Conservation (phyloP, 2,888 invertebrate species). For the Sthenelais limicola region DNA sequence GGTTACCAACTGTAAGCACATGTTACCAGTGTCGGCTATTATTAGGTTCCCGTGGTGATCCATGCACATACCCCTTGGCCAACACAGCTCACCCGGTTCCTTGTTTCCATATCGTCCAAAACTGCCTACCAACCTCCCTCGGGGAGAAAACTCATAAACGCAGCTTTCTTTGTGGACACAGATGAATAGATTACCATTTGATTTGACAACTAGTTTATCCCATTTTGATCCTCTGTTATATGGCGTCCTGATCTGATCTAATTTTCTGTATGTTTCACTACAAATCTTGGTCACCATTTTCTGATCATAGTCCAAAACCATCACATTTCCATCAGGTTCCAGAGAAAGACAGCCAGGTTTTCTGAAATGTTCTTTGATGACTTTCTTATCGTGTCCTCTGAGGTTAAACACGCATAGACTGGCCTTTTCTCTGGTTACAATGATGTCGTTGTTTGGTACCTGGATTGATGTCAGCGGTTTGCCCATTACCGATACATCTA, state of each 20-base stretch:
- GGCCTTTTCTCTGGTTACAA: slow-evolving; percentile 45
- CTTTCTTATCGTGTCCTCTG: slow-evolving; percentile 36
- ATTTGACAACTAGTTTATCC: slow-evolving; percentile 45
- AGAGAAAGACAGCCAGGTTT: slow-evolving; percentile 42
- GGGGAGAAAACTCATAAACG: slow-evolving; percentile 45
- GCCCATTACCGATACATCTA: slow-evolving; percentile 38
- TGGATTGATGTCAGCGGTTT: slow-evolving; percentile 32
- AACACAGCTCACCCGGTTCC: slow-evolving; percentile 45
- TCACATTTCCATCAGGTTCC: slow-evolving; percentile 19
- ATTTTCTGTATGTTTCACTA: slow-evolving; percentile 35
- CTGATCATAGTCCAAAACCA: slow-evolving; percentile 43
- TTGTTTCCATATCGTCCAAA: slow-evolving; percentile 45
- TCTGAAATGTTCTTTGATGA: slow-evolving; percentile 42
- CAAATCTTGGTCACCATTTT: slow-evolving; percentile 39
- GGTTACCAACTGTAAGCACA: slow-evolving; percentile 44
- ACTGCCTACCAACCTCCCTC: slow-evolving; percentile 34
- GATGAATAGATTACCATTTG: slow-evolving; percentile 44
- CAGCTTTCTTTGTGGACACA: slow-evolving; percentile 42
- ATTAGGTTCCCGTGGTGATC: slow-evolving; percentile 46
- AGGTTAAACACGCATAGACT: slow-evolving; percentile 44
- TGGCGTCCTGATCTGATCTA: slow-evolving; percentile 18
- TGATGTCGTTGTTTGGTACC: slow-evolving; percentile 33
- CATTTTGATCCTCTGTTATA: slow-evolving; percentile 44
- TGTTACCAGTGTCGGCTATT: slow-evolving; percentile 45
- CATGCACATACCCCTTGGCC: slow-evolving; percentile 43